Evolutionary conservation across 2,113 vertebrate genomes (phyloP).

Genomic region (Lamprologus sp.): DNA sequence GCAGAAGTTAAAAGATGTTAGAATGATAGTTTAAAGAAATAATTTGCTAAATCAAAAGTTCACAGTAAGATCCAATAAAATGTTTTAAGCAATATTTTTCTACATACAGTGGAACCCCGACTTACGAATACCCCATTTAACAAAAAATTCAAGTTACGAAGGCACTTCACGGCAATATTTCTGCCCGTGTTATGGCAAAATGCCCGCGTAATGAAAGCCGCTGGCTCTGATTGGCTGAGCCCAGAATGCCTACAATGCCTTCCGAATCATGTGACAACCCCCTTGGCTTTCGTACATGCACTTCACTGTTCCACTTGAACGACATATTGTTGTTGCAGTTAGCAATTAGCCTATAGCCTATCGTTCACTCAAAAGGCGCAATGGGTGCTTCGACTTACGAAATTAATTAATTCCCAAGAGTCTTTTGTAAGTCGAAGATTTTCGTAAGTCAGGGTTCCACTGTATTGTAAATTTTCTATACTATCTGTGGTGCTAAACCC

Average conservation of each 20-base stretch:
- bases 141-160: not conserved
- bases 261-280: not conserved
- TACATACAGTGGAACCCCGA: not conserved
- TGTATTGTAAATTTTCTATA: not conserved
- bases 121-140: not conserved
- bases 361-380: not conserved
- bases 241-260: not conserved
- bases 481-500: not conserved
- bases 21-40: not conserved
- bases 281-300: not conserved
- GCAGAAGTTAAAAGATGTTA: not conserved
- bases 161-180: not conserved
- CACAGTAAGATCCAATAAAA: not conserved
- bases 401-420: not conserved
- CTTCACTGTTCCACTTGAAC: not conserved
- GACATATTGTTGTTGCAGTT: not conserved
- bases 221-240: not conserved
- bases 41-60: not conserved
- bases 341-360: not conserved
- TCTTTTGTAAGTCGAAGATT: accelerated
- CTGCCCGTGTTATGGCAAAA: accelerated
- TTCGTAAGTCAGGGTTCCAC: not conserved
- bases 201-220: accelerated
- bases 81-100: not conserved
- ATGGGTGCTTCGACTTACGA: not conserved